Percentiles rank a stretch among this genome's conserved stretches.
Conservation (phyloP, 35 echinoderm and acorn worm genomes). For the Holothuria glaberrima region DNA sequence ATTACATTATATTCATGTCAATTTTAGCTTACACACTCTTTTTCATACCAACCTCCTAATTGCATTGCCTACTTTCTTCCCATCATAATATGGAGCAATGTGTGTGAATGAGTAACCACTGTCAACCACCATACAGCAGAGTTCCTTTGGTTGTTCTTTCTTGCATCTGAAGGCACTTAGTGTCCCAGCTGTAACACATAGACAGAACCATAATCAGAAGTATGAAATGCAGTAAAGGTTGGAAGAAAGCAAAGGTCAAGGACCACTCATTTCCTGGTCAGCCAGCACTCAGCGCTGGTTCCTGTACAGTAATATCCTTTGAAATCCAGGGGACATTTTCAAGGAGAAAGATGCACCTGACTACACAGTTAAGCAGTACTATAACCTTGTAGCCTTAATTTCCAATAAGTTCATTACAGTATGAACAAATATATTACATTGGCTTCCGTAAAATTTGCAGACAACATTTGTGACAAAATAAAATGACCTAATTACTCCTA, state of each 20-base stretch:
- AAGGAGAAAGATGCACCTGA: background rate
- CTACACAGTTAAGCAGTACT: background rate
- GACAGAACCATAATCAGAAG: too few relatives aligned
- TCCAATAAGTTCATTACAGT: too few relatives aligned
- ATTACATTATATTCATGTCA: background rate
- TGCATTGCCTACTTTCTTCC: slow-evolving; percentile 73
- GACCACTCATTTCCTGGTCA: too few relatives aligned
- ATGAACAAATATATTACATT: too few relatives aligned
- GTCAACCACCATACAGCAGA: slow-evolving; percentile 88
- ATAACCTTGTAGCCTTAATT: too few relatives aligned
- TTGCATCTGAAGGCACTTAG: slow-evolving; percentile 77
- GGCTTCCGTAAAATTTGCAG: too few relatives aligned
- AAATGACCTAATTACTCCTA: too few relatives aligned
- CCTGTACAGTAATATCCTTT: too few relatives aligned
- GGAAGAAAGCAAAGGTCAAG: too few relatives aligned
- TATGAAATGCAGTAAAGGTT: too few relatives aligned
- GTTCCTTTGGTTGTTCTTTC: slow-evolving; percentile 65
- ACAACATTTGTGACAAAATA: too few relatives aligned
- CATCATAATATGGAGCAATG: slow-evolving; percentile 86
- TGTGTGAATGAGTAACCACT: slow-evolving; percentile 97
- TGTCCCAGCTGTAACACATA: slow-evolving; percentile 71
- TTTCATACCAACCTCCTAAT: slow-evolving; percentile 65
- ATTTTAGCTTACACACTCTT: background rate
- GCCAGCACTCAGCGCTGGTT: too few relatives aligned
- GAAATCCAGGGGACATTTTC: background rate